Conservation (phyloP, 2,113 vertebrate genomes). For the Pangasianodon hypophthalmus region DNA sequence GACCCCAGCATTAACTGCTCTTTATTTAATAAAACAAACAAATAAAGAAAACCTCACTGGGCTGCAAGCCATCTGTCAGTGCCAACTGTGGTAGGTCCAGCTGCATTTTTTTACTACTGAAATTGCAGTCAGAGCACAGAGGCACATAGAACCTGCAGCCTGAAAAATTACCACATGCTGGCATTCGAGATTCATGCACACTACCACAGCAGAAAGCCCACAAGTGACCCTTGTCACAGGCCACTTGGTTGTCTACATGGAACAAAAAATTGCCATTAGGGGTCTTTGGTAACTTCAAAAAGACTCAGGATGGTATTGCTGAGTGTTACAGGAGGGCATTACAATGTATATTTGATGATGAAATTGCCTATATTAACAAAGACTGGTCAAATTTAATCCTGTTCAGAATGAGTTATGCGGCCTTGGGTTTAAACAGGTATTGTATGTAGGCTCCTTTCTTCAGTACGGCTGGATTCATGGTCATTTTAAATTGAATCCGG, state of each 20-base stretch:
- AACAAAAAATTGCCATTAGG: background rate
- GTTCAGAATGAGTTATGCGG: conserved; percentile 17
- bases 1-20: conserved; percentile 12
- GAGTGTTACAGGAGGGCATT: background rate
- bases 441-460: conserved; percentile 29
- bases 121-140: background rate
- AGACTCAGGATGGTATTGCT: background rate
- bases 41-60: conserved; percentile 11
- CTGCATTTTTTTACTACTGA: conserved; percentile 5
- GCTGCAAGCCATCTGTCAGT: background rate
- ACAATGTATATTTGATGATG: background rate
- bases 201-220: background rate
- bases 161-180: conserved; percentile 1
- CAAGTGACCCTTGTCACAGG: background rate
- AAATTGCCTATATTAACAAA: background rate
- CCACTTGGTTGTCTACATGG: background rate
- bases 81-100: conserved; percentile 5
- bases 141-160: conserved; percentile 4
- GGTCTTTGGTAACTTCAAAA: background rate
- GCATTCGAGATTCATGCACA: background rate
- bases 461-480: conserved; percentile 36
- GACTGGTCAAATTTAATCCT: background rate
- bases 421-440: conserved; percentile 14
- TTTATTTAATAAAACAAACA: conserved; percentile 33
- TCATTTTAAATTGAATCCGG: conserved; percentile 46